These are phyloP conservation scores for Sciaenops ocellatus DNA, from an alignment of 2,797 vertebrate species.

Conservation along the genomic window DNA sequence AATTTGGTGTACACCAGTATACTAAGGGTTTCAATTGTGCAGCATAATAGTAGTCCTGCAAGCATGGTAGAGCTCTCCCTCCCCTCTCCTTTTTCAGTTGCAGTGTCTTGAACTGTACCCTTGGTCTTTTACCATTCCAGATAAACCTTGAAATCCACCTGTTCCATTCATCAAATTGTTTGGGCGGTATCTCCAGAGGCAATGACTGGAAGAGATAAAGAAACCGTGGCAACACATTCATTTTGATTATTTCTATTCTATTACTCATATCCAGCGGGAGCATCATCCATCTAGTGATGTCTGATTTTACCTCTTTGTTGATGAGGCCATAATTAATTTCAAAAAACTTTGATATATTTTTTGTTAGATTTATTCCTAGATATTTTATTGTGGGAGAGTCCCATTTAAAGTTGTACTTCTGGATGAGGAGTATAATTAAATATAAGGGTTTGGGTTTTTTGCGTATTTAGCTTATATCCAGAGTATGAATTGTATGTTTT, in stretches of 20 bases:
- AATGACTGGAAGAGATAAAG: not conserved
- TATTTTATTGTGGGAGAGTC: no score
- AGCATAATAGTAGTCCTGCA: not conserved
- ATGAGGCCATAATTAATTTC: no score
- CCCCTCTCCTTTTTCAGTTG: slow-evolving; percentile 1
- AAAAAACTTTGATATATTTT: no score
- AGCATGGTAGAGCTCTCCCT: not conserved
- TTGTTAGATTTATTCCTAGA: no score
- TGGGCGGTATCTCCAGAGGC: not conserved
- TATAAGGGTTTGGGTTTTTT: no score
- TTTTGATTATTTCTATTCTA: slow-evolving; percentile 7
- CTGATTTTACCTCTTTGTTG: no score
- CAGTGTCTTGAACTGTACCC: not conserved
- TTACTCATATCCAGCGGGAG: not conserved
- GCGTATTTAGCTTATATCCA: no score
- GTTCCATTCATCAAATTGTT: slow-evolving; percentile 15
- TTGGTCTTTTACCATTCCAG: slow-evolving; percentile 2
- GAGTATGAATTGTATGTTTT: no score
- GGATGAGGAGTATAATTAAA: no score
- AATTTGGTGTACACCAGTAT: not conserved
- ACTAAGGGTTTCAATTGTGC: not conserved
- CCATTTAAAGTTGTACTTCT: no score
- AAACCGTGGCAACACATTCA: not conserved
- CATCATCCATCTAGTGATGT: no score
- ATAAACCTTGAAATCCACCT: not conserved